Base-by-base conservation (phyloP, 2,888 invertebrate species). In the Dexiosoma caninum region DNA sequence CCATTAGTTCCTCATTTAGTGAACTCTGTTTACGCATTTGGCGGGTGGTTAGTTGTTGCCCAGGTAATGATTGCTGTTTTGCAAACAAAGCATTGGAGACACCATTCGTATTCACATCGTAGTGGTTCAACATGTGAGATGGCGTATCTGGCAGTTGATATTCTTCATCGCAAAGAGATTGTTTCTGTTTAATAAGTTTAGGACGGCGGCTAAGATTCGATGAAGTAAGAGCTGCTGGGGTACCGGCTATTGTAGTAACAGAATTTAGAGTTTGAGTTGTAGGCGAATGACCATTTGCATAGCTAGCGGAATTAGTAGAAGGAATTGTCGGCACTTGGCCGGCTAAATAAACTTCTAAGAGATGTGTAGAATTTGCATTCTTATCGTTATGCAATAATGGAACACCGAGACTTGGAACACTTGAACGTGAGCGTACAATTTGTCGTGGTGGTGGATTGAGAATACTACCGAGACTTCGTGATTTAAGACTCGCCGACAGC, bases 1-100 rank as follows among this genome's bases (percentile, higher is more conserved):
- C 96, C 94, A 97, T 96, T 12, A 96, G 91, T 88, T 97, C 97
- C 88, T 97, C 97, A 86, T 97, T 97, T 79, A 97, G 92, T 1
- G 97, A 97, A 82, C 95, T 94, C 88, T 97, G 97, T 87, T 97
- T 90, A n/a, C 90, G 87, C 67, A 83, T 78, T 66, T 83, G 83
- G 66, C 82, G 81, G 1, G 77, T 78, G 62, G 59, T 83, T 37
- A 40, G 46, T 49, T 10, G 67, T 12, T 64, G 67, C 7, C 67
- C 46, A 7, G 71, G 57, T 44, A 66, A 10, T n/a, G 78, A 62
- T 19, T 78, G 71, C 40, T 55, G 70, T 40, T 60, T 74, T 14
- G 69, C 64, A 23, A 85, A 86, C 35, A 88, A 82, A n/a, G 83
- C 86, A 75, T 83, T 88, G 84, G 83, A 86, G 51, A 87, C 85